Evolutionary conservation across 2,797 vertebrate genomes (phyloP).

Genomic region (Ceryle rudis): DNA sequence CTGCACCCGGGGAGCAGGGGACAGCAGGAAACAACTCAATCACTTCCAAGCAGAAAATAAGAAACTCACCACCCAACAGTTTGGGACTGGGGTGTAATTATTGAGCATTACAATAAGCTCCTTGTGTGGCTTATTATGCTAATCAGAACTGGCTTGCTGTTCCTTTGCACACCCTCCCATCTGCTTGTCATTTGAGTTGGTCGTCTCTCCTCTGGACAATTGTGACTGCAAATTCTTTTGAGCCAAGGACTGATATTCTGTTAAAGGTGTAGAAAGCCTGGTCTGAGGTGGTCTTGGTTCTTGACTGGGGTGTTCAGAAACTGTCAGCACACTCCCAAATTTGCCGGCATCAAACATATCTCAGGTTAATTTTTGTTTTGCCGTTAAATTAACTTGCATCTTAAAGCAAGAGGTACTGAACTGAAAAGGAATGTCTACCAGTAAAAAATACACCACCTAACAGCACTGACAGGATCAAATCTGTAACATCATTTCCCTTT

Average conservation of each 20-base stretch:
- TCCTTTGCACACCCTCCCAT: conserved; percentile 13
- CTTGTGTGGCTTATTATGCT: neutral
- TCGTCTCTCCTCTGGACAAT: neutral
- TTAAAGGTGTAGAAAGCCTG: neutral
- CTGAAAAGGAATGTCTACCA: neutral
- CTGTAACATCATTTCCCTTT: neutral
- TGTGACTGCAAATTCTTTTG: neutral
- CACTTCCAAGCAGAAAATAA: conserved; percentile 37
- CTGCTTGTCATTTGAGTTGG: neutral
- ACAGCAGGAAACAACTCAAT: conserved; percentile 16
- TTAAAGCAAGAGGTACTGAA: neutral
- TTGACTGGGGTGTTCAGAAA: neutral
- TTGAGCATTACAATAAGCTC: conserved; percentile 19
- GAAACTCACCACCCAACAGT: conserved; percentile 14
- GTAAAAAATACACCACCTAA: neutral
- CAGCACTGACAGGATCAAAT: neutral
- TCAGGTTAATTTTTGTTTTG: neutral
- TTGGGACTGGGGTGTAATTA: conserved; percentile 34
- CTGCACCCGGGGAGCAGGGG: neutral
- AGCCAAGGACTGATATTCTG: neutral
- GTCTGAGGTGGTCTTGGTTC: neutral
- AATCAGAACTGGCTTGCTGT: conserved; percentile 31
- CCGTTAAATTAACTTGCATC: neutral
- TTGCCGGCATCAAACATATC: neutral
- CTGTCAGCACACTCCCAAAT: neutral